Percentiles rank a stretch among this genome's conserved stretches.
These are phyloP conservation scores for Suncus etruscus DNA, from an alignment of 2,113 vertebrate species.

Conservation along the genomic window DNA sequence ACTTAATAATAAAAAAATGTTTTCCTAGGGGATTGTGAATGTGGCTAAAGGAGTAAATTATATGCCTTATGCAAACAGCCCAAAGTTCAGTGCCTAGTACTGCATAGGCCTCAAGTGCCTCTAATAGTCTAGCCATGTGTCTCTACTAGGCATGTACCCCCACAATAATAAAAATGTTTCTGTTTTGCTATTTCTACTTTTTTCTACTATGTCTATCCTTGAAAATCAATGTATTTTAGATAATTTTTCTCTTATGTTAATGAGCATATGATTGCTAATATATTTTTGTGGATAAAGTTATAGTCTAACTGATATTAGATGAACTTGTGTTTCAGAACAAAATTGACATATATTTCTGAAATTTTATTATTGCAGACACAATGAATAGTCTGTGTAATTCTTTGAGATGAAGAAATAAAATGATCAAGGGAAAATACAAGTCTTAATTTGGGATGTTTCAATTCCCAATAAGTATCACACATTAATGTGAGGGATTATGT, in stretches of 20 bases:
- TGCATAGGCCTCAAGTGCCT: too few relatives aligned
- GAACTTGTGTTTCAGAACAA: conserved; percentile 24
- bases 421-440: background rate
- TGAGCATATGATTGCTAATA: background rate
- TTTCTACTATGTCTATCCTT: background rate
- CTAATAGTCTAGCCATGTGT: too few relatives aligned
- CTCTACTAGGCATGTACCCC: too few relatives aligned
- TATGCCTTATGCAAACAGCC: too few relatives aligned
- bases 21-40: background rate
- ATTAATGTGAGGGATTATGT: fast-evolving
- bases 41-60: too few relatives aligned
- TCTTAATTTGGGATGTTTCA: background rate
- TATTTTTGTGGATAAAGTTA: background rate
- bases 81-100: too few relatives aligned
- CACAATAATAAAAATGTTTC: background rate
- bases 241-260: background rate
- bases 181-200: conserved; percentile 5
- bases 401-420: background rate
- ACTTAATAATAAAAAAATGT: background rate
- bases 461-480: background rate
- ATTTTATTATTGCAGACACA: conserved; percentile 43
- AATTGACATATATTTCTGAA: background rate
- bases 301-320: background rate
- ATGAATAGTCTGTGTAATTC: background rate
- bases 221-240: background rate